These are phyloP conservation scores for Rhea pennata DNA, from an alignment of 2,113 vertebrate genomes.

Conservation along the genomic window DNA sequence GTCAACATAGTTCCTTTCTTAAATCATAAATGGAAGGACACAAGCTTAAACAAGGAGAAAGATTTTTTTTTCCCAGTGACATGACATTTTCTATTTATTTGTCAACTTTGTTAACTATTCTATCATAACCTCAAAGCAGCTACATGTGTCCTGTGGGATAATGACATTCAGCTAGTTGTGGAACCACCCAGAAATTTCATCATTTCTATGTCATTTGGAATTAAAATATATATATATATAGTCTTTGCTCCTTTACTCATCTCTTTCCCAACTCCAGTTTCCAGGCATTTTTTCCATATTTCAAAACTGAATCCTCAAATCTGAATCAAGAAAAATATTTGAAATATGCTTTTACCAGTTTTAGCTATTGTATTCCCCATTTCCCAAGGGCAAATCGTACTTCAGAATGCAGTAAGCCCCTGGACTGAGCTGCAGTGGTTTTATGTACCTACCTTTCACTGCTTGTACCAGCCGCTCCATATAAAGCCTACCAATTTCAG, in stretches of 20 bases:
- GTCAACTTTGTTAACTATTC: neutral
- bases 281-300: neutral
- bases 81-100: neutral
- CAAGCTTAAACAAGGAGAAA: neutral
- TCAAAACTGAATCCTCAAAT: neutral
- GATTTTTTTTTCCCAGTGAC: neutral
- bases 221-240: neutral
- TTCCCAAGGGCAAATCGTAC: neutral
- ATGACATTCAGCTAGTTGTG: neutral
- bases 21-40: neutral
- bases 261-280: neutral
- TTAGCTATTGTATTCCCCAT: neutral
- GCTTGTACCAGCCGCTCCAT: neutral
- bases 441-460: neutral
- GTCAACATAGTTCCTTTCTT: neutral
- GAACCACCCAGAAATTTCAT: neutral
- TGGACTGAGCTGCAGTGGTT: neutral
- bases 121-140: neutral
- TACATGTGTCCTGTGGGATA: neutral
- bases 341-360: neutral
- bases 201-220: neutral
- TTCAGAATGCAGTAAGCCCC: neutral
- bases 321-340: neutral
- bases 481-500: neutral
- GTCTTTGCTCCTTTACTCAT: neutral